A percentile compares a stretch with the other conserved stretches of the same genome.
Evolutionary conservation across 2,888 invertebrate genomes (phyloP).

Genomic region (Augiades crinisus): DNA sequence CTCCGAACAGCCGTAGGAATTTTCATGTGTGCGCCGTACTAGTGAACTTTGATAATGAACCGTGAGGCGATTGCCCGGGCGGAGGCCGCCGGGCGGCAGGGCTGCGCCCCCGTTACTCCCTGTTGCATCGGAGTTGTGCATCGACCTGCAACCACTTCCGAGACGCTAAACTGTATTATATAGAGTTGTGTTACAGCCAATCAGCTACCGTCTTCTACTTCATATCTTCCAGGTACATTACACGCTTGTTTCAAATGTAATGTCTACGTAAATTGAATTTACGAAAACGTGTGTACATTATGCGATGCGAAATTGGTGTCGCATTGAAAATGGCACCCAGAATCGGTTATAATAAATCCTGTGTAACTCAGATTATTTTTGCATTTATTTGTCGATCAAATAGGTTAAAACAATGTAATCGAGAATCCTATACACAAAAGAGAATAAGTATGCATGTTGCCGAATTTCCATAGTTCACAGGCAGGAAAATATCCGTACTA

Average conservation of each 20-base stretch:
- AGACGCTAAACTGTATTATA: slow-evolving; percentile 29
- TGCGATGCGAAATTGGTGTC: too few relatives aligned
- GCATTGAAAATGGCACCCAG: too few relatives aligned
- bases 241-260: background rate
- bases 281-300: too few relatives aligned
- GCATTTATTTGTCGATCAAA: too few relatives aligned
- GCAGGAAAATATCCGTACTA: too few relatives aligned
- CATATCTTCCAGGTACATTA: slow-evolving; percentile 22
- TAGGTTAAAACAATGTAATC: too few relatives aligned
- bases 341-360: too few relatives aligned
- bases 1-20: slow-evolving; percentile 20
- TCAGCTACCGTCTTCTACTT: slow-evolving; percentile 34
- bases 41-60: slow-evolving; percentile 81
- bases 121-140: slow-evolving; percentile 57
- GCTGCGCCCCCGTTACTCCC: slow-evolving; percentile 40
- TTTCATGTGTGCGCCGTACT: slow-evolving; percentile 64
- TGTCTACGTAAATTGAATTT: too few relatives aligned
- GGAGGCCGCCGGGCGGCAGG: slow-evolving; percentile 35
- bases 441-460: too few relatives aligned
- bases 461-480: too few relatives aligned
- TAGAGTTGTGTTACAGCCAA: slow-evolving; percentile 29
- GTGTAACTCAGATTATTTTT: too few relatives aligned
- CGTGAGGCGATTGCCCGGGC: slow-evolving; percentile 63
- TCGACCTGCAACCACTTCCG: slow-evolving; percentile 61
- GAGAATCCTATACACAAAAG: too few relatives aligned